Evolutionary conservation across 2,113 vertebrate species (phyloP).

Genomic region (Machaerirhynchus nigripectus): DNA sequence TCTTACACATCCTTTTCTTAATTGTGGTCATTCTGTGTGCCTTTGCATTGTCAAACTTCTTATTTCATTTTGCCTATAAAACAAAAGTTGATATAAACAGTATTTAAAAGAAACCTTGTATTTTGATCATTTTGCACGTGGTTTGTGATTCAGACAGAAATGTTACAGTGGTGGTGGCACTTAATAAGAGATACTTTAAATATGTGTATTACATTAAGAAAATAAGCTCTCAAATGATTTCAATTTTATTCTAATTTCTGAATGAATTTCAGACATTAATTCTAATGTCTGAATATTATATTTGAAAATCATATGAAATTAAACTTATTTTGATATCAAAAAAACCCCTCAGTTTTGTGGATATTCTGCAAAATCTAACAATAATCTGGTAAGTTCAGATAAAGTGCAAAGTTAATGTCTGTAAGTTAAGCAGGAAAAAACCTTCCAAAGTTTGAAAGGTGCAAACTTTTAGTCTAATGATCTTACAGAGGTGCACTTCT

Average conservation of each 20-base stretch:
- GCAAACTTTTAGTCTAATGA: neutral
- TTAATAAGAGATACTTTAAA: neutral
- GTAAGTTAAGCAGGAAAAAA: neutral
- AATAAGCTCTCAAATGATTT: neutral
- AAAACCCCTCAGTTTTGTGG: rapidly evolving
- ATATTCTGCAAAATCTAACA: neutral
- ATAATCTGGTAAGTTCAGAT: neutral
- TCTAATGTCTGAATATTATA: neutral
- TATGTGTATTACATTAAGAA: neutral
- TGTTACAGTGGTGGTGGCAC: neutral
- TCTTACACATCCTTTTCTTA: neutral
- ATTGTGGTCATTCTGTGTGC: neutral
- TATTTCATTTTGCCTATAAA: neutral
- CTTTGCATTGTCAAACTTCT: neutral
- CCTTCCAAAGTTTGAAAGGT: neutral
- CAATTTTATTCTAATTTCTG: neutral
- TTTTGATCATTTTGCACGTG: neutral
- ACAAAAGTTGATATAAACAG: neutral
- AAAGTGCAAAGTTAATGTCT: neutral
- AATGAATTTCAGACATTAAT: neutral
- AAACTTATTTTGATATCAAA: neutral
- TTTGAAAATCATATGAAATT: neutral
- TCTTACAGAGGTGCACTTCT: neutral
- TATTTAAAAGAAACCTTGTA: neutral
- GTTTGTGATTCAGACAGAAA: neutral